Conservation (phyloP, 2,888 invertebrate species). For the Limnephilus rhombicus region DNA sequence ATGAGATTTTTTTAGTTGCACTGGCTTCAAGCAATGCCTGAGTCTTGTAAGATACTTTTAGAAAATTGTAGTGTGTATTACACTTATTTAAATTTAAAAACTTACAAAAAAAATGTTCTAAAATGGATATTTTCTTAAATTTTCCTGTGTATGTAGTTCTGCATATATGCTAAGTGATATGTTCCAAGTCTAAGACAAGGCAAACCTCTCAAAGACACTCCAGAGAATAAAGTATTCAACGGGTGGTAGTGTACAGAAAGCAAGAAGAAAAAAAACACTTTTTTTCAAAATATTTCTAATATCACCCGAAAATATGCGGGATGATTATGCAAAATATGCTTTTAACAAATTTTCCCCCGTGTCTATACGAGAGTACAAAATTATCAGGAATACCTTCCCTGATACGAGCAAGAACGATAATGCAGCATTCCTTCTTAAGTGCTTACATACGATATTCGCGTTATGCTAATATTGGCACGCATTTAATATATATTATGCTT, state of each 20-base stretch:
- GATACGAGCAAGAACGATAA: neutral
- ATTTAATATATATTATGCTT: neutral
- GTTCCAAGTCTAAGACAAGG: too few relatives aligned
- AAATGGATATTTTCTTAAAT: too few relatives aligned
- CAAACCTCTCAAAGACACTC: neutral
- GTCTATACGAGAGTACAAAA: neutral
- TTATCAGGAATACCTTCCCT: neutral
- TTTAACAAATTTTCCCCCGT: constrained; percentile 18
- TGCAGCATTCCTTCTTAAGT: neutral
- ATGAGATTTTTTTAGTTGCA: too few relatives aligned
- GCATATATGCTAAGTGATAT: too few relatives aligned
- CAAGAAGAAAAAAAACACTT: neutral
- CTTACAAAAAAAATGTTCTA: too few relatives aligned
- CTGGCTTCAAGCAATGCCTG: too few relatives aligned
- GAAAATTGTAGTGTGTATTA: too few relatives aligned
- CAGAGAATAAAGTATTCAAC: neutral
- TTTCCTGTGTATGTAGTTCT: too few relatives aligned
- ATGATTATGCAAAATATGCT: constrained; percentile 34
- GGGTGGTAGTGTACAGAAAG: neutral
- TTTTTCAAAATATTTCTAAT: neutral
- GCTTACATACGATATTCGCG: neutral
- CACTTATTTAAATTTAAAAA: too few relatives aligned
- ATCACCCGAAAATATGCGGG: neutral
- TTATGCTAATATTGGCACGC: neutral
- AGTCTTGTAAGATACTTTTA: too few relatives aligned